Evolutionary conservation across 2,797 vertebrate genomes (phyloP).

Genomic region (Sparidentex hasta): DNA sequence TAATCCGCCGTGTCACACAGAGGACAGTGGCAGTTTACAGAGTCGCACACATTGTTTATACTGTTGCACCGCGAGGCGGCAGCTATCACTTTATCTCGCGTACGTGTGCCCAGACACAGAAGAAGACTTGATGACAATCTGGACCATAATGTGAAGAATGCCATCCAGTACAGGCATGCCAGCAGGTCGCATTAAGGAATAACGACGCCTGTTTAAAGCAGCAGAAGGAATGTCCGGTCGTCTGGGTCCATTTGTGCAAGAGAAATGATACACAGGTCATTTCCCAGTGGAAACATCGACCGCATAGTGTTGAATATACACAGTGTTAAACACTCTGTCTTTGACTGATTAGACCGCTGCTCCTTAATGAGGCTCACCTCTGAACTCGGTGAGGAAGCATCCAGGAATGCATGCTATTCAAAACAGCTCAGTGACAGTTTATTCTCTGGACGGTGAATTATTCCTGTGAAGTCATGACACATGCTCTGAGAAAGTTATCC

Average conservation of each 20-base stretch:
- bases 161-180: constrained; percentile 68
- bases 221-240: constrained; percentile 59
- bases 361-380: constrained; percentile 56
- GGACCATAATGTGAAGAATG: constrained; percentile 58
- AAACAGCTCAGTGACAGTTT: constrained; percentile 61
- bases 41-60: constrained; percentile 60
- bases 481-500: constrained; percentile 30
- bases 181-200: constrained; percentile 4
- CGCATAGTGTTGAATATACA: constrained; percentile 23
- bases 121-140: constrained; percentile 65
- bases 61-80: constrained; percentile 11
- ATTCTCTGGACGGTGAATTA: constrained; percentile 19
- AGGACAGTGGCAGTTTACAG: constrained; percentile 75
- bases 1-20: constrained; percentile 46
- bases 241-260: constrained; percentile 33
- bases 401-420: constrained; percentile 72
- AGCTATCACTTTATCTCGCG: constrained; percentile 66
- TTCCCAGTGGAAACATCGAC: constrained; percentile 35
- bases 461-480: constrained; percentile 32
- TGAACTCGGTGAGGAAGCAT: constrained; percentile 42
- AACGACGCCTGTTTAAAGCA: constrained; percentile 38
- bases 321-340: constrained; percentile 21
- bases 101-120: constrained; percentile 75
- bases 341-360: constrained; percentile 48
- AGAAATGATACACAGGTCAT: constrained; percentile 39